Percentiles rank a stretch among this genome's conserved stretches.
Conservation (phyloP, 2,888 invertebrate species). For the Campopleginae sp. region DNA sequence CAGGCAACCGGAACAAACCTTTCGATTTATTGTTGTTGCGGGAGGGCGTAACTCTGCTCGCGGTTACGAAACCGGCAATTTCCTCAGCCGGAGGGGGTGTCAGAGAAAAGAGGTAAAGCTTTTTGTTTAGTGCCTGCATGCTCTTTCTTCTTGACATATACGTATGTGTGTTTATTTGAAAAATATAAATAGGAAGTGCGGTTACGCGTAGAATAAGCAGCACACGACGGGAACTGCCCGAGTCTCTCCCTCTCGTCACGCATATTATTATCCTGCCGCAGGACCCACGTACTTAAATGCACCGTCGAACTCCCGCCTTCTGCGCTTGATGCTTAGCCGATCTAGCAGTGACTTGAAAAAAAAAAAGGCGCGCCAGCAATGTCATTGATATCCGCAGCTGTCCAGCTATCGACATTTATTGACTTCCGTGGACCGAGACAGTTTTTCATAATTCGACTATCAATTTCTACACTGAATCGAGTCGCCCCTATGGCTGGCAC, state of each 20-base stretch:
- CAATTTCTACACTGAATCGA: slow-evolving; percentile 35
- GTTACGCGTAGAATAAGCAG: slow-evolving; percentile 58
- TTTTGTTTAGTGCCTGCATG: slow-evolving; percentile 24
- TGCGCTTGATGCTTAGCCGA: slow-evolving; percentile 26
- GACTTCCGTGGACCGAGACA: slow-evolving; percentile 54
- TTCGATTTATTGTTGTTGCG: slow-evolving; percentile 64
- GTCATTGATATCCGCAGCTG: slow-evolving; percentile 69
- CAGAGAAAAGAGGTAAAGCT: slow-evolving; percentile 43
- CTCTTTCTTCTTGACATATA: slow-evolving; percentile 32
- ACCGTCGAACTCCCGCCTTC: slow-evolving; percentile 19
- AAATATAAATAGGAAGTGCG: slow-evolving; percentile 66
- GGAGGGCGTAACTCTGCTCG: slow-evolving; percentile 54
- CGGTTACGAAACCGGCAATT: slow-evolving; percentile 64
- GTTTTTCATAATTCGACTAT: slow-evolving; percentile 50
- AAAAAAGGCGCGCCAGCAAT: slow-evolving; percentile 45
- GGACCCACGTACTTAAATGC: slow-evolving; percentile 47
- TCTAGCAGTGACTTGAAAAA: slow-evolving; percentile 48
- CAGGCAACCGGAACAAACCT: slow-evolving; percentile 54
- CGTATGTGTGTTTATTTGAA: not conserved
- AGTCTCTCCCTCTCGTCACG: slow-evolving; percentile 52
- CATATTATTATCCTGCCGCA: slow-evolving; percentile 63
- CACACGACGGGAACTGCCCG: slow-evolving; percentile 50
- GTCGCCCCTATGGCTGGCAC: not conserved
- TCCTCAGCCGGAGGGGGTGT: slow-evolving; percentile 51
- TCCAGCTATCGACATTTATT: slow-evolving; percentile 58